Evolutionary conservation across 2,113 vertebrate species (phyloP), one percentile per base, ranked within the genome.

Genomic region (Aldabrachelys gigantea): DNA sequence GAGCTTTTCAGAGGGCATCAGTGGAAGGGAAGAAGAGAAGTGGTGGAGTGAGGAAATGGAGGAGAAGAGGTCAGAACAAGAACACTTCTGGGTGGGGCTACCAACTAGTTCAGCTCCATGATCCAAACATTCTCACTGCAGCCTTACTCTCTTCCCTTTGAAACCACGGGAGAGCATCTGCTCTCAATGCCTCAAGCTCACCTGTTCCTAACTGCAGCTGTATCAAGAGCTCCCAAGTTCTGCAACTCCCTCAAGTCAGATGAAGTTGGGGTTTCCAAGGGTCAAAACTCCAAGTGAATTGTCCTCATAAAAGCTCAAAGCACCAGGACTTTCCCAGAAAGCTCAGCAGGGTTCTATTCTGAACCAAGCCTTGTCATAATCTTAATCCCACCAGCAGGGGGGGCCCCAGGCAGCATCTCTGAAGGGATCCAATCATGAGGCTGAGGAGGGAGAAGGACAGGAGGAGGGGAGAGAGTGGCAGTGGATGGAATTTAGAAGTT

Each of bases 311-410:
- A 25, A 44, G 10, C 38, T 41, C 38, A 76, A 14, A 13, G 31
- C 87, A 8, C 19, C 1, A 0, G 22, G 44, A 57, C 31, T 75
- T 79, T 85, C 53, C 79, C 69, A 38, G 14, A 91, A 83, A 47
- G 3, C 25, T 59, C 4, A 21, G 10, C 31, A 72, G 0, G 0
- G 65, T 35, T 44, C 0, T 0, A 8, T 69, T 49, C 25, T 47
- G 59, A 25, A 47, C 17, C 88, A 88, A 59, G 3, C 1, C 0
- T 1, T 6, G 16, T 49, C 83, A 78, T 92, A 12, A 9, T 25
- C 50, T 75, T 3, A 3, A 6, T 84, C 52, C 80, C 21, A 10
- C 72, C 62, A 38, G 27, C 50, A 47, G 0, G 1, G 16, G 52
- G 17, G 44, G 9, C 56, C 49, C 44, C 1, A 4, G 47, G 86